A percentile compares a stretch with the other conserved stretches of the same genome.
Conservation (phyloP, 2,113 vertebrate genomes). For the Morphnarchus princeps region DNA sequence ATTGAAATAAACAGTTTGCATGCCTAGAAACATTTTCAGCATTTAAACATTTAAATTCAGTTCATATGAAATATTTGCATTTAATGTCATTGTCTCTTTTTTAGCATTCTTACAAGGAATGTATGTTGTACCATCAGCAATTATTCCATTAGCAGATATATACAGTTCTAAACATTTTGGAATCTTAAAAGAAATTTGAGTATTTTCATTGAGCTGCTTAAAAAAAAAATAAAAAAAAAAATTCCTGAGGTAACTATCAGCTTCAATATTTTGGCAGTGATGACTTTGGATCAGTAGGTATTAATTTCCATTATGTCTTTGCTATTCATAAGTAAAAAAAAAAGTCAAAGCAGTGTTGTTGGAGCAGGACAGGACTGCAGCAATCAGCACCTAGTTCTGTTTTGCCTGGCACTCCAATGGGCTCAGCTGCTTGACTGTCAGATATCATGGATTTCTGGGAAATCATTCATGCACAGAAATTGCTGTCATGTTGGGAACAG, state of each 20-base stretch:
- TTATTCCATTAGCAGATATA: background rate
- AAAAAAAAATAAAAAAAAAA: background rate
- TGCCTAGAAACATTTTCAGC: background rate
- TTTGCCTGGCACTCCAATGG: background rate
- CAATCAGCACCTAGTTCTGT: background rate
- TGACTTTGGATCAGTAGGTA: background rate
- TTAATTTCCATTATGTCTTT: background rate
- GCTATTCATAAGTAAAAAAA: background rate
- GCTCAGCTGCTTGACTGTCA: background rate
- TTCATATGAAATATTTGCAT: background rate
- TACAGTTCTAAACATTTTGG: background rate
- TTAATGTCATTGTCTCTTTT: background rate
- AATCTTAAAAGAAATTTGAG: background rate
- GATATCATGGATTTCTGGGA: background rate
- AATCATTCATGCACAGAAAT: background rate
- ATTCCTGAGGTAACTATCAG: background rate
- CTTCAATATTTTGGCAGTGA: background rate
- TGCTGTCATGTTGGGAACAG: background rate
- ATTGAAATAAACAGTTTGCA: background rate
- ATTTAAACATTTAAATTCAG: background rate
- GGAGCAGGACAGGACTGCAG: background rate
- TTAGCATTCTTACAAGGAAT: background rate
- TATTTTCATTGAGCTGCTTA: background rate
- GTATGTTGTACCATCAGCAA: background rate
- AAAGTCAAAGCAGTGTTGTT: background rate